Conservation (phyloP, 2,797 vertebrate species). For the Hyperoplus lanceolatus region DNA sequence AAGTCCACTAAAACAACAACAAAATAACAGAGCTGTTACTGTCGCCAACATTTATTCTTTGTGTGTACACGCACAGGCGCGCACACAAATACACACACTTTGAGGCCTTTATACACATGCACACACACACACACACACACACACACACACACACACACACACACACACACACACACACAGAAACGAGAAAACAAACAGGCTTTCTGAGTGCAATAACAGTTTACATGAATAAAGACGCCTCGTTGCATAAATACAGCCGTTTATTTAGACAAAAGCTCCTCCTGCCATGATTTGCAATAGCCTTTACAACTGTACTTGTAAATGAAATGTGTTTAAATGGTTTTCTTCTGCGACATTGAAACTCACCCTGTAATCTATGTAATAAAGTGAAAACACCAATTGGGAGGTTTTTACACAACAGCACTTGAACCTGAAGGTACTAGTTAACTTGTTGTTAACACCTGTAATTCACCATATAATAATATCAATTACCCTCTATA, state of each 20-base stretch:
- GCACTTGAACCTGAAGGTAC: slow-evolving; percentile 34
- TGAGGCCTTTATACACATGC: too few relatives aligned
- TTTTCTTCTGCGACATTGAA: background rate
- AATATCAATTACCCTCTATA: slow-evolving; percentile 32
- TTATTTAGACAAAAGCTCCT: background rate
- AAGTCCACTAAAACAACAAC: slow-evolving; percentile 61
- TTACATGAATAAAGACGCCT: slow-evolving; percentile 4
- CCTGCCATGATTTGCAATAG: background rate
- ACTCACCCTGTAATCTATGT: background rate
- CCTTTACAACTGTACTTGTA: too few relatives aligned
- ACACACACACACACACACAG: slow-evolving; percentile 1
- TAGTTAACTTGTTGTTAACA: slow-evolving; percentile 42
- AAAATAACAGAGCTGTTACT: slow-evolving; percentile 64
- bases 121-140: background rate
- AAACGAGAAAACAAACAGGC: slow-evolving; percentile 21
- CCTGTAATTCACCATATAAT: slow-evolving; percentile 39
- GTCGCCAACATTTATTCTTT: slow-evolving; percentile 27
- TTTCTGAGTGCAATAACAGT: slow-evolving; percentile 1
- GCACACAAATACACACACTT: slow-evolving; percentile 1
- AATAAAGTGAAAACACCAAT: slow-evolving; percentile 23
- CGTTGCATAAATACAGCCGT: background rate
- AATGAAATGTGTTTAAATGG: background rate
- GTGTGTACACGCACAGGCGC: background rate
- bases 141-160: slow-evolving; percentile 6
- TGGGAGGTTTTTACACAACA: slow-evolving; percentile 31